Evolutionary conservation across 2,113 vertebrate genomes (phyloP), one percentile per base, ranked within the genome.

Genomic region (Arizona elegans): DNA sequence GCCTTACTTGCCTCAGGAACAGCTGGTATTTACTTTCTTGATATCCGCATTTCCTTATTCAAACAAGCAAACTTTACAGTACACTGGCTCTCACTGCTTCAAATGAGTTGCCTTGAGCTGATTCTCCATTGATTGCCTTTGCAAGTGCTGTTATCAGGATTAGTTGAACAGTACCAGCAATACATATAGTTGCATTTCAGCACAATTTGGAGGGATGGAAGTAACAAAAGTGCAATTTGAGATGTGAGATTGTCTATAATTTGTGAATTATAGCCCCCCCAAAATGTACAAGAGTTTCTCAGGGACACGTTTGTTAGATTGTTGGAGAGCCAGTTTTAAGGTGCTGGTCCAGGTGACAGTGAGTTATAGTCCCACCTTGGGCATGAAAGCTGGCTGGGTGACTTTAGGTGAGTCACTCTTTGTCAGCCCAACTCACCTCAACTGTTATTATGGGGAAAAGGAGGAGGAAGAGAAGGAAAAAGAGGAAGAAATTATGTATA

Each of bases 1-100:
- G n/a, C 59, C 26, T 50, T 52, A 21, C n/a, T 24, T 38, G 13
- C 11, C 21, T 52, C 21, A 6, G 55, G 21, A 94, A 95, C 33
- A 70, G 93, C 92, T 92, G 58, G 47, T 23, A 47, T 89, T 92
- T 86, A 43, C 55, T 92, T 70, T 81, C 86, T 38, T 26, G 26
- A 8, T 1, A 87, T 24, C 50, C 12, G 1, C 47, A 38, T 21
- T 89, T 89, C 91, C n/a, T 0, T 0, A 87, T 53, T 81, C 89
- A 90, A 87, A 92, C 29, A 33, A 75, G 43, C 0, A 90, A 88
- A 81, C 12, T 87, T 92, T 17, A 0, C 56, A 19, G 23, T 8
- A 9, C 0, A 1, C 50, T 54, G 12, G 17, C 24, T 55, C 21
- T 38, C 50, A 54, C 87, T 90, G 10, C 10, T 87, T 88, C 81